Conservation (phyloP, 2,113 vertebrate species). For the Sakesphorus luctuosus region DNA sequence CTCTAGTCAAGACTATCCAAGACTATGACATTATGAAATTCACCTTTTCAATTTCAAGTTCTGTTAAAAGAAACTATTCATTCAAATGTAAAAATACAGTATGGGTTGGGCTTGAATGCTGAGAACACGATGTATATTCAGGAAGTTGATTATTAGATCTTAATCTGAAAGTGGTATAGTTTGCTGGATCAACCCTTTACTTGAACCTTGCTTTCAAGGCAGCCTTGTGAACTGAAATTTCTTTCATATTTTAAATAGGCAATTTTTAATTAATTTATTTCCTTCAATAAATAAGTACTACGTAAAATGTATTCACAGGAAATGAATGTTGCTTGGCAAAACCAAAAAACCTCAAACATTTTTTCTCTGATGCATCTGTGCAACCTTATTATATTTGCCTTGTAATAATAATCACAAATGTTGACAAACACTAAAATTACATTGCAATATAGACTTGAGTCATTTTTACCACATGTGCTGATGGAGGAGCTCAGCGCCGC, state of each 20-base stretch:
- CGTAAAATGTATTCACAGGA: not conserved
- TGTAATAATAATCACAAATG: not conserved
- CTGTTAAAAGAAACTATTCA: not conserved
- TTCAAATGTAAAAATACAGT: not conserved
- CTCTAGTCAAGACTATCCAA: not conserved
- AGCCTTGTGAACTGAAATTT: not conserved
- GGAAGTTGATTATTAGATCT: not conserved
- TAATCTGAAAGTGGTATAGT: not conserved
- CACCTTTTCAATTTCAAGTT: not conserved
- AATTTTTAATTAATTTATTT: not conserved
- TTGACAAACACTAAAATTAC: not conserved
- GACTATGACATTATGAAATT: not conserved
- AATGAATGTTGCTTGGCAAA: not conserved
- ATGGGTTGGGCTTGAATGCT: not conserved
- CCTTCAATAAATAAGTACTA: not conserved
- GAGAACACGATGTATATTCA: not conserved
- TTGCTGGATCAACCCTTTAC: not conserved
- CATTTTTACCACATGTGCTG: conserved; percentile 87
- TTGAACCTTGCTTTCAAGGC: not conserved
- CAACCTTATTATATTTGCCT: not conserved
- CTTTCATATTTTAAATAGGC: not conserved
- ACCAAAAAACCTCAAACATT: not conserved
- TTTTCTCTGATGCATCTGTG: not conserved
- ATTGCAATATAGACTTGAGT: not conserved
- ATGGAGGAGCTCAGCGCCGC: conserved; percentile 80